Base-by-base conservation (phyloP, 2,888 invertebrate species). In the Pogonocherus hispidulus region DNA sequence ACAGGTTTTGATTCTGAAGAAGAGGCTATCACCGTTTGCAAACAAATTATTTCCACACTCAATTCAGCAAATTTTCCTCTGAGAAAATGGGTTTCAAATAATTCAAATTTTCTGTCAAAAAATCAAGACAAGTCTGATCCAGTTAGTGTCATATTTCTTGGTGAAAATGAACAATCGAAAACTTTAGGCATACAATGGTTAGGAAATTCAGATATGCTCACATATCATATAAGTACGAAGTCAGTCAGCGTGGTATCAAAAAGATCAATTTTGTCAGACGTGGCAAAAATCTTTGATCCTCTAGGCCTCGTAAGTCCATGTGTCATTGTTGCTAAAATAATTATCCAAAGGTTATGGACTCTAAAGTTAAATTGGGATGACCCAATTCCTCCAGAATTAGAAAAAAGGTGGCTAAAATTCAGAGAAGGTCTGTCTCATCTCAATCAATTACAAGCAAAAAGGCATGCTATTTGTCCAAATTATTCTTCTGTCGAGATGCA, bases 61-160 rank as follows among this genome's bases (percentile, higher is more conserved):
- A 11, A 49, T 20, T 54, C 62, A 1, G 62, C 16, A 6, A 1
- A 35, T 35, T 67, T 67, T 19, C 54, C 23, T 11, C 22, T 62
- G 9, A 23, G 56, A 54, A 67, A 67, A 62, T 67, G 66, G 66
- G 20, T 14, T 37, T 41, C 62, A 5, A 67, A 67, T 44, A 16
- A 52, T 14, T 1, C 22, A 27, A n/a, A 49, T 3, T n/a, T 60
- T 18, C 11, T 55, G 3, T 20, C 4, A 4, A 14, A 52, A 23
- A 14, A 51, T n/a, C 20, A 37, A 23, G 22, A 16, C 1, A 3
- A 0, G 11, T 18, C 16, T 23, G 37, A 37, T 35, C 1, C 49
- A 3, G 9, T 16, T 5, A 37, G 35, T 22, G 32, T 51, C 14
- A 5, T 57, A 27, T 35, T 6, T n/a, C n/a, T 62, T 0, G 55